A percentile compares a stretch with the other conserved stretches of the same genome.
Evolutionary conservation across 2,113 vertebrate genomes (phyloP).

Genomic region (Erinaceus europaeus): DNA sequence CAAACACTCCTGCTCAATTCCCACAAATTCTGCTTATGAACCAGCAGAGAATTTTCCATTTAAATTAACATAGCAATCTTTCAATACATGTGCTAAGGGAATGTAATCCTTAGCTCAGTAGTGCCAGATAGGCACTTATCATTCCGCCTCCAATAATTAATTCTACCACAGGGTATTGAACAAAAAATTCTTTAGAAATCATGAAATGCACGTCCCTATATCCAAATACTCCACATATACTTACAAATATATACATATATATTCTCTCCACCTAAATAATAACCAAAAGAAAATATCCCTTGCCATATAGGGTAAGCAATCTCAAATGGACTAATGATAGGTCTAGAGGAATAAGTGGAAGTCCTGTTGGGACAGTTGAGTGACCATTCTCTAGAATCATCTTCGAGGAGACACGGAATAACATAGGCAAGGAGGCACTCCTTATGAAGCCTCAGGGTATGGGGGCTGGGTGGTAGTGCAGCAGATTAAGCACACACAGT

Average conservation of each 20-base stretch:
- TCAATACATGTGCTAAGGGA: neutral
- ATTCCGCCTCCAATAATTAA: neutral
- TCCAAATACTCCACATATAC: neutral
- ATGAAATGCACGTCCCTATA: neutral
- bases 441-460: no score
- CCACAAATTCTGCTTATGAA: constrained; percentile 23
- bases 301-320: neutral
- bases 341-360: neutral
- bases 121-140: neutral
- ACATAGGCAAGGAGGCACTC: no score
- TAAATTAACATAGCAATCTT: constrained; percentile 1
- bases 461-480: no score
- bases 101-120: neutral
- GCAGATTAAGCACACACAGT: no score
- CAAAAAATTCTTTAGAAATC: neutral
- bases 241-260: neutral
- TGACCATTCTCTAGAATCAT: neutral
- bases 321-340: neutral
- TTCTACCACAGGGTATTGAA: neutral
- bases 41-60: constrained; percentile 21
- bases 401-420: neutral
- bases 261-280: neutral
- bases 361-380: neutral
- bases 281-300: neutral
- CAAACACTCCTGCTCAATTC: constrained; percentile 20